phyloP scores from a whole-genome alignment of 2,797 vertebrate genomes.

The Pangasius macronema region DNA sequence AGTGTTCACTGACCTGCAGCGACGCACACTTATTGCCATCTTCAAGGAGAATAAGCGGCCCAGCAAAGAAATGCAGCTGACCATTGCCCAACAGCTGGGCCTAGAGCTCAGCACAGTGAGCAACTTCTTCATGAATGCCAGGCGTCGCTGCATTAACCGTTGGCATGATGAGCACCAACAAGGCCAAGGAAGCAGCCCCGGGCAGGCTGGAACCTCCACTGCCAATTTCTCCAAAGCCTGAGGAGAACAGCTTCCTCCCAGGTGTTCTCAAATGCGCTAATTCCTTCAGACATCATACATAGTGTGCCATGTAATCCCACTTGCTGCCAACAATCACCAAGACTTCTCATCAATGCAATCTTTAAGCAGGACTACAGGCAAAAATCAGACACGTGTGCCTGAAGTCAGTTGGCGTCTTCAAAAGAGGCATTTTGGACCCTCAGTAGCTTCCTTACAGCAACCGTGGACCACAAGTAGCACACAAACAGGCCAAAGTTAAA shows the following conservation, averaged over 20 bases:
- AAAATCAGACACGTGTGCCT: background rate
- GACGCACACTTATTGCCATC: slow-evolving; percentile 96
- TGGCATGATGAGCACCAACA: slow-evolving; percentile 89
- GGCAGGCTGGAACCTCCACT: slow-evolving; percentile 84
- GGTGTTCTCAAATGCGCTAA: slow-evolving; percentile 69
- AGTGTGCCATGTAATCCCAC: slow-evolving; percentile 61
- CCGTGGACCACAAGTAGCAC: background rate
- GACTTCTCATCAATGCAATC: slow-evolving; percentile 44
- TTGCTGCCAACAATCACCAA: slow-evolving; percentile 37
- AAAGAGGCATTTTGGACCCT: background rate
- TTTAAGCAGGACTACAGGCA: slow-evolving; percentile 7
- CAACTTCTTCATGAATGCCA: slow-evolving; percentile 99
- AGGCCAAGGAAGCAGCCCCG: slow-evolving; percentile 70
- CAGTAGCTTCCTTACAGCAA: background rate
- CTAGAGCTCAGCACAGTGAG: slow-evolving; percentile 97
- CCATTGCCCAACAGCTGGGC: slow-evolving; percentile 98
- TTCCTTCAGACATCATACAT: slow-evolving; percentile 23
- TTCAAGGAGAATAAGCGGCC: slow-evolving; percentile 99
- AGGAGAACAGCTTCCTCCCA: slow-evolving; percentile 62
- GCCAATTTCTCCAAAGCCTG: slow-evolving; percentile 96
- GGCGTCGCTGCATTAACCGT: slow-evolving; percentile 93
- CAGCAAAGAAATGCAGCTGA: slow-evolving; percentile 98
- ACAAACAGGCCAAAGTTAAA: background rate
- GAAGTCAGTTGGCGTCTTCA: background rate
- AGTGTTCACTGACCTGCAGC: slow-evolving; percentile 98